Evolutionary conservation across 1,140 invertebrate genomes (phyloP).

Genomic region (Drosophila jambulina): DNA sequence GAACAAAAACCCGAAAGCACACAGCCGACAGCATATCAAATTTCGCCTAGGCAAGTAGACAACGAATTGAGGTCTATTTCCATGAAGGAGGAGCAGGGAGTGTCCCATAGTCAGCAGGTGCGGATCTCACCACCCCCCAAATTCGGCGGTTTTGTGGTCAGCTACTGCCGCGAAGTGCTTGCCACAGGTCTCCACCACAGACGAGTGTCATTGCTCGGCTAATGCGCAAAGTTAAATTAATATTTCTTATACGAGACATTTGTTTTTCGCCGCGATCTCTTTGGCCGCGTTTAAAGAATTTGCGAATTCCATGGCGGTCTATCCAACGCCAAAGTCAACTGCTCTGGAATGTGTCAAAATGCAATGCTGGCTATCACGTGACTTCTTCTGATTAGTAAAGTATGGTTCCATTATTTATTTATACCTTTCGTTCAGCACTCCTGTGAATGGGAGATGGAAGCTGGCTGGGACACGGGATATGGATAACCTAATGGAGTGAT

Average conservation of each 20-base stretch:
- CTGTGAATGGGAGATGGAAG: neutral
- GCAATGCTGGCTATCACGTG: slow-evolving; percentile 14
- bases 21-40: slow-evolving; percentile 47
- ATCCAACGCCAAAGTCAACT: slow-evolving; percentile 73
- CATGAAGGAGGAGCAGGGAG: slow-evolving; percentile 1
- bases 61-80: slow-evolving; percentile 28
- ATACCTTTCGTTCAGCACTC: slow-evolving; percentile 53
- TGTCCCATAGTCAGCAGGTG: neutral
- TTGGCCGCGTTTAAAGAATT: slow-evolving; percentile 47
- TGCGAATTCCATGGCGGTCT: slow-evolving; percentile 65
- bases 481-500: slow-evolving; percentile 36
- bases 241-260: slow-evolving; percentile 61
- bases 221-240: slow-evolving; percentile 82
- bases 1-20: slow-evolving; percentile 6
- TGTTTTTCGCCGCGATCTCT: slow-evolving; percentile 42
- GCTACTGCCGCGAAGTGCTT: slow-evolving; percentile 9
- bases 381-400: slow-evolving; percentile 73
- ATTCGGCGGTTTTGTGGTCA: slow-evolving; percentile 36
- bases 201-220: slow-evolving; percentile 67
- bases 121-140: neutral
- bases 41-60: slow-evolving; percentile 64
- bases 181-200: slow-evolving; percentile 26
- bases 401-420: slow-evolving; percentile 74
- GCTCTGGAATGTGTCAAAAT: slow-evolving; percentile 42
- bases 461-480: neutral